phyloP scores from a whole-genome alignment of 2,113 vertebrate genomes.

The Glaucomys volans region DNA sequence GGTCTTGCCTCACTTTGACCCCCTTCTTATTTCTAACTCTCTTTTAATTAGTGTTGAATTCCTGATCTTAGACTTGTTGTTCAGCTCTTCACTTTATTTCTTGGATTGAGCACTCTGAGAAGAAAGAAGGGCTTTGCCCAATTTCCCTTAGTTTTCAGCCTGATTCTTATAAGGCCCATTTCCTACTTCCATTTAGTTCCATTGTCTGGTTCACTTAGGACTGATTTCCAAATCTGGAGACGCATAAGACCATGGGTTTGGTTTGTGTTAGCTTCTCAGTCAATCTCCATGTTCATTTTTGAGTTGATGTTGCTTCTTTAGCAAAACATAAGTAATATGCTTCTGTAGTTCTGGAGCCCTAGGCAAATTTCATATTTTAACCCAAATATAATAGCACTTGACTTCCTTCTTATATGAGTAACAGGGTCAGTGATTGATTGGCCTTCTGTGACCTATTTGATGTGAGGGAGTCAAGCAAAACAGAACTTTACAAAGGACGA shows the following conservation, averaged over 20 bases:
- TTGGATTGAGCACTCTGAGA: slow-evolving; percentile 6
- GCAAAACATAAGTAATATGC: neutral
- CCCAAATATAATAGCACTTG: neutral
- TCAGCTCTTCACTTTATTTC: neutral
- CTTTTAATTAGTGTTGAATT: slow-evolving; percentile 36
- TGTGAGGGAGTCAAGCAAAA: neutral
- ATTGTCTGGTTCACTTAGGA: neutral
- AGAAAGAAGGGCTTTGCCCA: neutral
- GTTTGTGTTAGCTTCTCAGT: neutral
- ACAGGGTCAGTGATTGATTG: neutral
- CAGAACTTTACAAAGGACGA: neutral
- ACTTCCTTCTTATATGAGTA: neutral
- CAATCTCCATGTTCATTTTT: neutral
- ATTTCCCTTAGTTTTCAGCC: slow-evolving; percentile 23
- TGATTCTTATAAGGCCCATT: neutral
- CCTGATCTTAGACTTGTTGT: neutral
- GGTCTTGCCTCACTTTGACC: neutral
- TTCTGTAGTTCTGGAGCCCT: neutral
- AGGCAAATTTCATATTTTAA: slow-evolving; percentile 46
- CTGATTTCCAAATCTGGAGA: neutral
- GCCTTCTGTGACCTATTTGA: neutral
- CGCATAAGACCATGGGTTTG: neutral
- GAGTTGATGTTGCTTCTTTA: slow-evolving; percentile 8
- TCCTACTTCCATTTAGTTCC: slow-evolving; percentile 23
- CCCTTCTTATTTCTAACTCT: neutral